These are phyloP conservation scores for Calliopum simillimum DNA, from an alignment of 2,888 invertebrate species.

Conservation along the genomic window DNA sequence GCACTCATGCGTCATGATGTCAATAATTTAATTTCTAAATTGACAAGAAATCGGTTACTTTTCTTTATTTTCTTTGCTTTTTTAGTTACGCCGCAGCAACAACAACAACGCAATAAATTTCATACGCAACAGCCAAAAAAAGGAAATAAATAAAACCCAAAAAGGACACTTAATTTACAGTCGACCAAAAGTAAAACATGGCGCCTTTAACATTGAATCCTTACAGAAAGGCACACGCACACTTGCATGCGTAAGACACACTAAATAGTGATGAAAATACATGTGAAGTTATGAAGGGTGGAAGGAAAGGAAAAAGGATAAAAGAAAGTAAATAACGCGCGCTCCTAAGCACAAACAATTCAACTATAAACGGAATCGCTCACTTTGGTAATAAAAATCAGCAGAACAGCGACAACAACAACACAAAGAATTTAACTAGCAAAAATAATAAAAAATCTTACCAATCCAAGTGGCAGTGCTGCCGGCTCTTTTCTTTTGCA, in stretches of 20 bases:
- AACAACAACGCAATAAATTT: background rate
- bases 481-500: too few species aligned
- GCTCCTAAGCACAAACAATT: slow-evolving; percentile 4
- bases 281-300: too few species aligned
- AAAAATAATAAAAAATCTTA: too few species aligned
- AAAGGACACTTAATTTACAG: background rate
- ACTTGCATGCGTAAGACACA: too few species aligned
- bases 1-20: background rate
- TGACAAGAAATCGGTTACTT: slow-evolving; percentile 1
- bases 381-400: slow-evolving; percentile 5
- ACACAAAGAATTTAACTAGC: too few species aligned
- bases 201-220: background rate
- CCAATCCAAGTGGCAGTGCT: too few species aligned
- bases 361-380: slow-evolving; percentile 3
- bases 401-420: background rate
- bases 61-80: background rate
- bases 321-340: background rate
- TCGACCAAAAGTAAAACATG: background rate
- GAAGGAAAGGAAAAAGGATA: background rate
- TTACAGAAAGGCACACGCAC: too few species aligned
- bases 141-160: background rate
- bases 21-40: slow-evolving; percentile 10
- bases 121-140: background rate
- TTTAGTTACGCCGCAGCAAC: too few species aligned
- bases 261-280: too few species aligned